Evolutionary conservation across 2,113 vertebrate species (phyloP), one percentile per base, ranked within the genome.

Genomic region (Salvator merianae): DNA sequence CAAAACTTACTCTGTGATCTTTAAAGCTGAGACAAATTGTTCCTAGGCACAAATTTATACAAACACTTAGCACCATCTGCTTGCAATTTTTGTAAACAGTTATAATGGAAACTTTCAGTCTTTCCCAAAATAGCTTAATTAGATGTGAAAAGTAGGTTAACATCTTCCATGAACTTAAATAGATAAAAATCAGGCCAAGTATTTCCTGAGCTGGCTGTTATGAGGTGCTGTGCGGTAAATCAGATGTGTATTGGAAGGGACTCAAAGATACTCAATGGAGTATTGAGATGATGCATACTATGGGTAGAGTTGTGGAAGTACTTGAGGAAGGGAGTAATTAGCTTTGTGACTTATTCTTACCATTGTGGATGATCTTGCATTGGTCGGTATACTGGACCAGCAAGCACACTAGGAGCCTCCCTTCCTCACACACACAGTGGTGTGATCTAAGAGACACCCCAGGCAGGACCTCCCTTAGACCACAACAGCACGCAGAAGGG

Each of bases 21-120:
- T 95, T 93, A 95, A 95, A 95, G 93, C 95, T 95, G 96, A 47
- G 43, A 94, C 95, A 94, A 95, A 96, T 95, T 97, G 93, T 95
- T 95, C 92, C 83, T 88, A 91, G 88, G 91, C 89, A 87, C 95
- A 95, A 91, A 95, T 95, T 94, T 91, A 93, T 93, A 93, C 96
- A 95, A 91, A 95, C 81, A 86, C 92, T n/a, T 40, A 71, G 86
- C 65, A 90, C 91, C 93, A 92, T 93, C 92, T 94, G 92, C 79
- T 89, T 0, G 1, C 80, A 22, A 55, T 91, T 92, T 91, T 93
- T 92, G 87, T 80, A 68, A 87, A 88, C 68, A 93, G 74, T 90
- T 88, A 16, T 5, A 90, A 80, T 30, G 22, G 59, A 87, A 84
- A 88, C 77, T 86, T 87, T 80, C 38, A 86, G 86, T 84, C 1